These are phyloP conservation scores for Chroicocephalus ridibundus DNA, from an alignment of 2,113 vertebrate species.

Conservation along the genomic window DNA sequence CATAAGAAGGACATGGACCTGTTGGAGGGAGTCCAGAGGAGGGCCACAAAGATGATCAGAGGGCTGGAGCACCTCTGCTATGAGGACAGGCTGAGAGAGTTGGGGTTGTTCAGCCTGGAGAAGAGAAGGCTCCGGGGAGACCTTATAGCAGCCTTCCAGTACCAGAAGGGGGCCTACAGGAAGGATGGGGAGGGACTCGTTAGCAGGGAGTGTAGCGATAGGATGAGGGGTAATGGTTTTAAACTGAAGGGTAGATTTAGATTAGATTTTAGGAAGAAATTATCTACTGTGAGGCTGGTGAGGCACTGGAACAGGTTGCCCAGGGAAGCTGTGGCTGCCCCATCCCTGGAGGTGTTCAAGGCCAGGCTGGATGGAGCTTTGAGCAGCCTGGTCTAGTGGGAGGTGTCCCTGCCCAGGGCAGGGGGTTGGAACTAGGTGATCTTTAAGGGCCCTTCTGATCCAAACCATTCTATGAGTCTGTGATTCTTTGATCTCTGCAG, in stretches of 20 bases:
- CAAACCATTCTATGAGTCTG: neutral
- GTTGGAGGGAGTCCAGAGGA: neutral
- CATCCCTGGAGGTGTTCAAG: neutral
- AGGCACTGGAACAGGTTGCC: too few species aligned
- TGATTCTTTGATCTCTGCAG: neutral
- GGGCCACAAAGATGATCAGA: neutral
- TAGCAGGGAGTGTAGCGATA: too few species aligned
- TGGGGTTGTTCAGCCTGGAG: too few species aligned
- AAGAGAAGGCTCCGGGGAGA: neutral
- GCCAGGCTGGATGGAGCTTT: neutral
- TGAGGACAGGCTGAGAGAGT: neutral
- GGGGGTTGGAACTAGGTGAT: neutral
- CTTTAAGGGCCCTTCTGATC: neutral
- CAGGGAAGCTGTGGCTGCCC: neutral
- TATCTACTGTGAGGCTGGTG: neutral
- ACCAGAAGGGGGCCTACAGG: neutral
- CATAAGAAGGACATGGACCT: neutral
- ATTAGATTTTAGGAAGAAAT: neutral
- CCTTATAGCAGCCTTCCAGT: neutral
- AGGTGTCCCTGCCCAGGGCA: neutral
- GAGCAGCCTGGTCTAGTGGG: too few species aligned
- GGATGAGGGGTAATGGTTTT: neutral
- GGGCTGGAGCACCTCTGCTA: neutral
- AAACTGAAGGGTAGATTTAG: neutral
- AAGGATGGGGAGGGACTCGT: neutral